Evolutionary conservation across 1,140 invertebrate species (phyloP), one percentile per base, ranked within the genome.

Genomic region (Drosophila tristis): DNA sequence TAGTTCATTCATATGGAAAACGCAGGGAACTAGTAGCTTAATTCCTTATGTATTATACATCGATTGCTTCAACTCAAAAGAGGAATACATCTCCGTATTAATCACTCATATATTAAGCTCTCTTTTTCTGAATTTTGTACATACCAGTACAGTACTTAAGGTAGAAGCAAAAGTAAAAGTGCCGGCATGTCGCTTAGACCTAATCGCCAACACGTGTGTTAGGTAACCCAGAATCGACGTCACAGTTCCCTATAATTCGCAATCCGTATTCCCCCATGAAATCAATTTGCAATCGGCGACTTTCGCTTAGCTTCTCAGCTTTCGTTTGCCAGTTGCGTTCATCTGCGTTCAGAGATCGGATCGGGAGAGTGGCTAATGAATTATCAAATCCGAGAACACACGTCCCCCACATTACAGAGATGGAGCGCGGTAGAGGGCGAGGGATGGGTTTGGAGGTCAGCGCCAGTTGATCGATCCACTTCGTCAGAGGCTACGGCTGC

Each of bases 241-340:
- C 44, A 54, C 16, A 35, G 26, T 39, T 15, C 29, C 5, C 3
- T 13, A 39, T 20, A 20, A 29, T 31, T 44, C 26, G 53, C 60
- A 43, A 66, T 58, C 47, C 60, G 13, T 15, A 29, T 15, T 48
- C 43, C 76, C 63, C 74, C 73, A 76, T 68, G 73, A 78, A 79
- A 79, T 78, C 75, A 78, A 77, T 77, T 77, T 77, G 42, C 62
- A 74, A 13, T 39, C 49, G 43, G 49, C 29, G n/a, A 72, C 68
- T 72, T 72, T 72, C 67, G 51, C 51, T 70, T 20, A 29, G 25
- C 55, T 57, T 57, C 43, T 45, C 44, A 29, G 39, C 35, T 49
- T n/a, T 42, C n/a, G 29, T 43, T 50, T 20, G 35, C 31, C 31
- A 9, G 31, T 31, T n/a, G n/a, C n/a, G n/a, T n/a, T 8, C 9